phyloP scores from a whole-genome alignment of 30 jellyfish, hydroid and myxozoan genomes.

The Mastigias papua region DNA sequence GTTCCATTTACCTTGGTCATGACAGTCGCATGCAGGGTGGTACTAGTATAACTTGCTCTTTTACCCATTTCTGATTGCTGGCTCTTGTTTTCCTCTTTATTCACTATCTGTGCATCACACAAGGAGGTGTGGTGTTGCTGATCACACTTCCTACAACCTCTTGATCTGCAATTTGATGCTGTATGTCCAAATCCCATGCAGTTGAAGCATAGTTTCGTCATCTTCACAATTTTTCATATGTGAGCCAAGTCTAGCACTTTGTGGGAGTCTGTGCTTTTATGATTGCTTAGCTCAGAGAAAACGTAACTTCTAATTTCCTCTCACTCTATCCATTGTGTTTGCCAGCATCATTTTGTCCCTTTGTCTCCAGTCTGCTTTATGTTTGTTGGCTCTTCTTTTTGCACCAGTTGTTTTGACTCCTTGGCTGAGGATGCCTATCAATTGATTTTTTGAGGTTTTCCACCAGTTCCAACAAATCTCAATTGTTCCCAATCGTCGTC shows the following conservation, averaged over 20 bases:
- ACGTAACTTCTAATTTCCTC: not conserved
- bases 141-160: not conserved
- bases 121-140: not conserved
- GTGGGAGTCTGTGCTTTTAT: not conserved
- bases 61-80: constrained; percentile 21
- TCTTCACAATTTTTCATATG: not conserved
- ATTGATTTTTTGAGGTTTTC: constrained; percentile 39
- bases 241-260: not conserved
- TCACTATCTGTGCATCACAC: not conserved
- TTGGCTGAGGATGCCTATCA: constrained; percentile 57
- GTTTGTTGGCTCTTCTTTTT: constrained; percentile 2
- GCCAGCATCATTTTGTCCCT: constrained; percentile 21
- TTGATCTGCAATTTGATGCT: constrained; percentile 52
- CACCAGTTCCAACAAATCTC: constrained; percentile 50
- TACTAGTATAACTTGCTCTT: not conserved
- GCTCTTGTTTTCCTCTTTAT: not conserved
- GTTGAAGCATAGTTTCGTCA: constrained; percentile 67
- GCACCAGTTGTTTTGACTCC: not conserved
- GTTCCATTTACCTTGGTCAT: constrained; percentile 44
- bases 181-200: constrained; percentile 72
- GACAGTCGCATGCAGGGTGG: constrained; percentile 44
- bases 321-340: not conserved
- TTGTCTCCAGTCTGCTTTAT: constrained; percentile 1
- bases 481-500: constrained; percentile 48
- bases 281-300: not conserved